Conservation (phyloP, 1,140 invertebrate genomes). For the Neuroterus valhalla region DNA sequence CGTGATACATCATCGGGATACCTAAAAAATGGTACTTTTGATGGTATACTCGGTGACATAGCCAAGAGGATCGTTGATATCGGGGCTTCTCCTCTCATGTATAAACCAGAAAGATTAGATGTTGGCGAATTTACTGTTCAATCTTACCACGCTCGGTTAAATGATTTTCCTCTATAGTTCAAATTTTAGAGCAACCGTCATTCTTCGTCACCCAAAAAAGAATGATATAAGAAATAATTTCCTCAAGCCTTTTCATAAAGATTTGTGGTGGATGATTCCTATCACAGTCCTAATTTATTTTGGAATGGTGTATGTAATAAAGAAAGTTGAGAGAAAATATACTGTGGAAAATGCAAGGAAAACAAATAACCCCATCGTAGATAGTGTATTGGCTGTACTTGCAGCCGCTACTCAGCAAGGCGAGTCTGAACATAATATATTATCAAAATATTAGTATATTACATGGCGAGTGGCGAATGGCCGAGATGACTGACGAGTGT, state of each 20-base stretch:
- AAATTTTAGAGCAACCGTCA: conserved; percentile 76
- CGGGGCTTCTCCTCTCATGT: conserved; percentile 78
- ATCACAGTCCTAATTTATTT: conserved; percentile 52
- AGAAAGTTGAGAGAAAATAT: conserved; percentile 47
- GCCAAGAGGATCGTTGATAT: conserved; percentile 77
- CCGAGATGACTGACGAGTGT: too few relatives aligned
- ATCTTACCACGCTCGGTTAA: conserved; percentile 77
- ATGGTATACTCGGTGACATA: conserved; percentile 80
- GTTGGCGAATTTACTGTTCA: conserved; percentile 78
- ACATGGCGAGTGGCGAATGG: too few relatives aligned
- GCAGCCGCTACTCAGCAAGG: too few relatives aligned
- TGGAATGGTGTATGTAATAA: conserved; percentile 43
- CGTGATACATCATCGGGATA: conserved; percentile 80
- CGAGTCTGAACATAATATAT: conserved; percentile 50
- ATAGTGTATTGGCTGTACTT: too few relatives aligned
- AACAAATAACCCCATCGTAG: too few relatives aligned
- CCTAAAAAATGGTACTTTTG: conserved; percentile 78
- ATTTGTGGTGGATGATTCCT: conserved; percentile 57
- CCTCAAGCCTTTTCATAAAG: conserved; percentile 55
- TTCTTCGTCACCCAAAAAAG: conserved; percentile 80
- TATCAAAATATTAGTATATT: too few relatives aligned
- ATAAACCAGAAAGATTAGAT: conserved; percentile 76
- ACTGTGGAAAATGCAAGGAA: too few relatives aligned
- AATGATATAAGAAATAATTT: conserved; percentile 76
- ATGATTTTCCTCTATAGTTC: too few relatives aligned